Base-by-base conservation (phyloP, 1,140 invertebrate species). In the Chrysopa pallens region DNA sequence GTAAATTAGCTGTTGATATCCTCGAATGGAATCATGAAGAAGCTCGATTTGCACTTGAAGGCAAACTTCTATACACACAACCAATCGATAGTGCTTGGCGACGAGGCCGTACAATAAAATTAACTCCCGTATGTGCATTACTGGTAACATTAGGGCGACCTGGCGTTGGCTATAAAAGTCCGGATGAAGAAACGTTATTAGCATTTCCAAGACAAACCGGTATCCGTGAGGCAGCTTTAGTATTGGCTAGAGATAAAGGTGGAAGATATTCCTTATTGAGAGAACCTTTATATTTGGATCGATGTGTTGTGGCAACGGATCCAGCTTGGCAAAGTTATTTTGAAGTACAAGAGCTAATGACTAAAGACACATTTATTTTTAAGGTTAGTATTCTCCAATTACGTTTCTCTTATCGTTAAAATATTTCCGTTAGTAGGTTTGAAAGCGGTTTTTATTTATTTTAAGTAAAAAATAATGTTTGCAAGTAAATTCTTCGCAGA, bases 21-120 rank as follows among this genome's bases (percentile, higher is more conserved):
- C 64, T 94, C 42, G 86, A 91, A 50, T 94, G 90, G 91, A 81
- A 80, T 59, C 86, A 91, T 51, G 88, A 93, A 56, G 82, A 86
- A 59, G 83, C 84, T 2, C 76, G 77, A 54, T 91, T 93, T 56
- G 75, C 85, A 41, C 72, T 90, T 56, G 85, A 90, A 62, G 87
- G 88, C 40, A 78, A 80, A 57, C 67, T 94, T 46, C 66, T 86
- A 38, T 87, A 82, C 56, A 84, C 84, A 14, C 84, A 87, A 58
- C 81, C 84, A 29, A 82, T 83, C 36, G 88, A 92, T 58, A 84
- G 83, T 63, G 87, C 88, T 58, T 90, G 85, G 85, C 74, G 82
- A 46, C 78, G 84, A 58, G 79, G 82, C 43, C 74, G 83, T 48
- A 87, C 85, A 29, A 78, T 91, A 46, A 91, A 92, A 65, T 73